Conservation (phyloP, 2,888 invertebrate genomes). For the Endotricha flammealis region DNA sequence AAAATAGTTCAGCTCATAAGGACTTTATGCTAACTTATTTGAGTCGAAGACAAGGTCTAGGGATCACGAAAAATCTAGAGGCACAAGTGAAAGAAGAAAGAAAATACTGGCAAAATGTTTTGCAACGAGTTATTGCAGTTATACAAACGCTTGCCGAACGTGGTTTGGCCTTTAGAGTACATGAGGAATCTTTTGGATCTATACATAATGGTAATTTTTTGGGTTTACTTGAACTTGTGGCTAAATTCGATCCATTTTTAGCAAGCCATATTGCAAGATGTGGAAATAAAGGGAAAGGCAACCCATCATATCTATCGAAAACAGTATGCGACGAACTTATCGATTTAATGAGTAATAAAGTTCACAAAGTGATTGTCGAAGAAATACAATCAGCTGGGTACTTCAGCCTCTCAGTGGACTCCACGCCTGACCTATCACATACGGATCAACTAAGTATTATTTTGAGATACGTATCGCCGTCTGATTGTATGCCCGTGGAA, state of each 20-base stretch:
- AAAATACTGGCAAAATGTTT: conserved; percentile 12
- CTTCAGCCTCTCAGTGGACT: conserved; percentile 3
- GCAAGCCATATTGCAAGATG: conserved; percentile 13
- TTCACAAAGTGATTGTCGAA: conserved; percentile 1
- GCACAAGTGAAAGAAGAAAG: conserved; percentile 9
- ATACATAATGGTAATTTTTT: conserved; percentile 10
- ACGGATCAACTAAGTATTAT: conserved; percentile 5
- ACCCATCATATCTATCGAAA: conserved; percentile 11
- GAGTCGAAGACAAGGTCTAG: conserved; percentile 5
- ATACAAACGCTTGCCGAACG: conserved; percentile 8
- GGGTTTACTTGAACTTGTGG: conserved; percentile 10
- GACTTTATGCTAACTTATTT: conserved; percentile 5
- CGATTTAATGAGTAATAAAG: conserved; percentile 7
- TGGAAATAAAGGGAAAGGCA: conserved; percentile 13
- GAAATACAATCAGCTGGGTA: conserved; percentile 3
- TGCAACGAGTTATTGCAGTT: conserved; percentile 11
- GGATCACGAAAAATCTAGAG: conserved; percentile 7
- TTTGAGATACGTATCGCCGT: conserved; percentile 1
- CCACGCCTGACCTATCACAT: conserved; percentile 6
- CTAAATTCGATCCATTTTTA: conserved; percentile 12
- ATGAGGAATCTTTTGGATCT: conserved; percentile 7
- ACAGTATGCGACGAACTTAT: conserved; percentile 5
- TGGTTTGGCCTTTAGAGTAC: conserved; percentile 7
- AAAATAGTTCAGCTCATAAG: conserved; percentile 6
- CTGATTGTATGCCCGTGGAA: conserved; percentile 3